phyloP scores from a whole-genome alignment of 2,888 invertebrate species.

The Allacma fusca region DNA sequence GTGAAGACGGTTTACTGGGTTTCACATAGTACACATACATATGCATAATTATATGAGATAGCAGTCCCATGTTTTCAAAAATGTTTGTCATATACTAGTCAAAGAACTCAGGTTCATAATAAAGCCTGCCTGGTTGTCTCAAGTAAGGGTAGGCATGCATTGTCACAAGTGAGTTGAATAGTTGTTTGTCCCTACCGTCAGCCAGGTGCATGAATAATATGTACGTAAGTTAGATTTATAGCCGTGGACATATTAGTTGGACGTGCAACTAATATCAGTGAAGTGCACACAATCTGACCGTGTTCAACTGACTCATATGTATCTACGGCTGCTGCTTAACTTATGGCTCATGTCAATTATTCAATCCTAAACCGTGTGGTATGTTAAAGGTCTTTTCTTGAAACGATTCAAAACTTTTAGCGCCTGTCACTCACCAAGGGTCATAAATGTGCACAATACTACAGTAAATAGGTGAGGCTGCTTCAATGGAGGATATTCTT shows the following conservation, averaged over 20 bases:
- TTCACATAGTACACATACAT: neutral
- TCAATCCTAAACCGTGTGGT: constrained; percentile 17
- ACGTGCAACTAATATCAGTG: too few relatives aligned
- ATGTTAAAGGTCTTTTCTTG: constrained; percentile 31
- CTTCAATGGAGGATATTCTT: neutral
- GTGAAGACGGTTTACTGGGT: too few relatives aligned
- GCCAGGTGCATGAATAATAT: too few relatives aligned
- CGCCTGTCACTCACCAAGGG: constrained; percentile 42
- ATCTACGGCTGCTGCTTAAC: neutral
- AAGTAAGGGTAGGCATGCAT: too few relatives aligned
- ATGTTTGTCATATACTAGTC: too few relatives aligned
- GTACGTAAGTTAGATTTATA: too few relatives aligned
- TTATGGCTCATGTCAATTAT: constrained; percentile 32
- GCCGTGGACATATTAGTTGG: too few relatives aligned
- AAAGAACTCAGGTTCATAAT: too few relatives aligned
- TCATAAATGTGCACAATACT: constrained; percentile 29
- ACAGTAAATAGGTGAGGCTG: constrained; percentile 23
- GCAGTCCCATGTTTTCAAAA: too few relatives aligned
- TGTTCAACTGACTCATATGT: neutral
- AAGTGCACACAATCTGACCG: neutral
- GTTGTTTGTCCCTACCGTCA: too few relatives aligned
- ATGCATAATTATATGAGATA: constrained; percentile 1
- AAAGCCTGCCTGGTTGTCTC: too few relatives aligned
- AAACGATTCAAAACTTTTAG: constrained; percentile 39
- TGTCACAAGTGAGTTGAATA: too few relatives aligned